A percentile compares a stretch with the other conserved stretches of the same genome.
Conservation (phyloP, 2,888 invertebrate genomes). For the Tetanocera ferruginea region DNA sequence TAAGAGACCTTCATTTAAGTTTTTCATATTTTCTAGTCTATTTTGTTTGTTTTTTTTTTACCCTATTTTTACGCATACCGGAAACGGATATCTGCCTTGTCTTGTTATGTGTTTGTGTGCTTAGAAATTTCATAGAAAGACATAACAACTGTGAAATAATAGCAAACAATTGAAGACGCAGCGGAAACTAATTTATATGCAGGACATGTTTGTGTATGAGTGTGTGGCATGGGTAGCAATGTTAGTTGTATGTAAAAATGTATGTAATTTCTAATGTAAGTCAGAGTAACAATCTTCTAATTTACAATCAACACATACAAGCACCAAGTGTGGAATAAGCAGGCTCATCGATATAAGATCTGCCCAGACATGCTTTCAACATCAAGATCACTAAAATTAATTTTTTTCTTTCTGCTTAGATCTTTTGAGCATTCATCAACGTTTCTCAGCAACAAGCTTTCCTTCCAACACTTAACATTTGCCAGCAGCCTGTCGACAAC, state of each 20-base stretch:
- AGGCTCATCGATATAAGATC: neutral
- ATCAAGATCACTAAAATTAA: neutral
- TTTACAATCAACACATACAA: neutral
- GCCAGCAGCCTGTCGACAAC: constrained; percentile 13
- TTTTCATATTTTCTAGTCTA: constrained; percentile 34
- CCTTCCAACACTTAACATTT: constrained; percentile 30
- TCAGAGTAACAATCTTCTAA: neutral
- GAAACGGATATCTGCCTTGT: constrained; percentile 48
- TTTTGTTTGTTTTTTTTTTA: constrained; percentile 31
- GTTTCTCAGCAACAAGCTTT: neutral
- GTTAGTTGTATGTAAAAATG: constrained; percentile 21
- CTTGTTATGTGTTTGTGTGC: constrained; percentile 30
- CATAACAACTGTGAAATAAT: constrained; percentile 21
- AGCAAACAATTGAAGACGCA: constrained; percentile 27
- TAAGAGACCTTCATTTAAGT: neutral
- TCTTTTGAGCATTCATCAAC: neutral
- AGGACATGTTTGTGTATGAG: constrained; percentile 28
- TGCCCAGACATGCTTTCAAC: neutral
- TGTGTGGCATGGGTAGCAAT: neutral
- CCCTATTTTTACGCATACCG: constrained; percentile 48
- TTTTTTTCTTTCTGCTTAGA: too few species aligned
- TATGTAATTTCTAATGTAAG: constrained; percentile 1
- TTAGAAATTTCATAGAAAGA: constrained; percentile 30
- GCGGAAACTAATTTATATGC: constrained; percentile 36
- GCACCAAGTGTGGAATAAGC: neutral